Evolutionary conservation across 2,888 invertebrate species (phyloP), one percentile per base, ranked within the genome.

Genomic region (Xestia xanthographa): DNA sequence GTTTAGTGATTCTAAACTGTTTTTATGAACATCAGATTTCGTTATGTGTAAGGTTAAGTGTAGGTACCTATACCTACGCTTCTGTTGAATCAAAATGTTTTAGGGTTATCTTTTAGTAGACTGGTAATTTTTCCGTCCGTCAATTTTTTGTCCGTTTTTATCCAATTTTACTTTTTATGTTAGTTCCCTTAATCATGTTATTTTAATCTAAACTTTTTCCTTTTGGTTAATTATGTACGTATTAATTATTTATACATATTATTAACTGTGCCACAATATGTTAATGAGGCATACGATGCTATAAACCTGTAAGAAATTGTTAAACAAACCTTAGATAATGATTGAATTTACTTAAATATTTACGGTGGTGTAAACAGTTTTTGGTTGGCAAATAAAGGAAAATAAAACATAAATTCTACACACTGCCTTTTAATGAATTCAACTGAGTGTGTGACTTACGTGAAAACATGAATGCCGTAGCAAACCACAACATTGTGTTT

Each of bases 401-500:
- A 60, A 48, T 29, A 17, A 26, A 26, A 53, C 38, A 9, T n/a
- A 26, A 8, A 20, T 68, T 50, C 20, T 26, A 50, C 38, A 34
- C 22, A 56, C 34, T 48, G 20, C 20, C 34, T 48, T 65, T 68
- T 45, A 83, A 71, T 83, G n/a, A 83, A 71, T 73, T 45, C n/a
- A 48, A 66, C 29, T 66, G 72, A 67, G 26, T 22, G 56, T 62
- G 66, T 17, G 75, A 72, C 68, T 50, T 69, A 69, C 48, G 72
- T 66, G 48, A 68, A 73, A 72, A 76, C 72, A 53, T 60, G 34
- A 45, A 80, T 69, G n/a, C 77, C 48, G 56, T 66, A 53, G 48
- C 43, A 45, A 75, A 70, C 66, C 69, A 70, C 71, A 68, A 72
- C 62, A 66, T 67, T 84, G 62, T 26, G 63, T 76, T 80, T 75